phyloP scores from a whole-genome alignment of 2,113 vertebrate genomes.

The Callospermophilus lateralis region DNA sequence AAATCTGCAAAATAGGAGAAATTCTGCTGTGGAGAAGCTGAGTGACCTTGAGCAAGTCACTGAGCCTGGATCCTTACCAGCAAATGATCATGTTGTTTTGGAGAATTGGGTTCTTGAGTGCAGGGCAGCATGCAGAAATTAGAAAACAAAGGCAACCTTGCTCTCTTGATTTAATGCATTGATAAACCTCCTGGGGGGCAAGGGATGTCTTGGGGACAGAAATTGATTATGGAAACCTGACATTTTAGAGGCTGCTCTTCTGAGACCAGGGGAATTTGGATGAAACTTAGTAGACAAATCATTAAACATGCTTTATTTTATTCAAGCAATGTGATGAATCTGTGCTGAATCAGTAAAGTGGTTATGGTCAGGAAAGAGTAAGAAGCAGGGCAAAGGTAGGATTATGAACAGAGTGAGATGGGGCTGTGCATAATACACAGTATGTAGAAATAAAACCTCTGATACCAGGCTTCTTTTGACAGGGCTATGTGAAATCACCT shows the following conservation, averaged over 20 bases:
- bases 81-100: background rate
- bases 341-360: background rate
- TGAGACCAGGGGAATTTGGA: background rate
- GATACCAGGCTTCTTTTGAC: accelerated
- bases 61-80: background rate
- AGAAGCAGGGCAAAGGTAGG: background rate
- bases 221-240: background rate
- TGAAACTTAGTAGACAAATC: background rate
- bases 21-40: background rate
- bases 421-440: background rate
- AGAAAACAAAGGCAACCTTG: background rate
- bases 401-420: background rate
- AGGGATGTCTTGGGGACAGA: background rate
- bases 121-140: accelerated
- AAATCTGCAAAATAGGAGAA: no score
- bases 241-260: background rate
- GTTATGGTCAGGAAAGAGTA: background rate
- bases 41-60: background rate
- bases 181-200: background rate
- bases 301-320: background rate
- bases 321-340: background rate
- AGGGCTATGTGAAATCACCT: background rate
- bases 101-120: accelerated
- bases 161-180: accelerated
- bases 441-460: background rate